These are phyloP conservation scores for Onychostruthus taczanowskii DNA, from an alignment of 2,113 vertebrate species.

Conservation along the genomic window DNA sequence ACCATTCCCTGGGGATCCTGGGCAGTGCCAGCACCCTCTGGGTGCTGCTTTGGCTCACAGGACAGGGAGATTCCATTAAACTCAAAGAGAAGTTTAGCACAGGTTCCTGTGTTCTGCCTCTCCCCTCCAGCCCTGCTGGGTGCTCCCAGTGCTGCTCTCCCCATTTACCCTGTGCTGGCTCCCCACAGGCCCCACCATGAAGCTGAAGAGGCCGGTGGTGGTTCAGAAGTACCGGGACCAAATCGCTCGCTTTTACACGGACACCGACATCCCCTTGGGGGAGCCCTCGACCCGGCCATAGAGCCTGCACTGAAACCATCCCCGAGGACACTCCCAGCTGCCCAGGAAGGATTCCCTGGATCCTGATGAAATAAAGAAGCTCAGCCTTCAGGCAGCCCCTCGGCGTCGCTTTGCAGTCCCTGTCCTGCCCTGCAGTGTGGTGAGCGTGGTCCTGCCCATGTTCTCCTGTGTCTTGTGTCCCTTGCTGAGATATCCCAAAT, in stretches of 20 bases:
- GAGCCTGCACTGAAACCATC: background rate
- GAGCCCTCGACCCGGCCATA: background rate
- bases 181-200: slow-evolving; percentile 85
- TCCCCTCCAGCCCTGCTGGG: background rate
- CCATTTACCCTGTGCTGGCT: accelerated
- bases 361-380: background rate
- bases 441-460: background rate
- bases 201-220: slow-evolving; percentile 82
- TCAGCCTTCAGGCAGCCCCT: background rate
- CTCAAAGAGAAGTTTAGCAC: background rate
- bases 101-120: accelerated
- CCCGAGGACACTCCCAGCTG: background rate
- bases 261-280: slow-evolving; percentile 17
- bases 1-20: background rate
- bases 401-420: accelerated
- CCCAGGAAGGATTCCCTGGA: background rate
- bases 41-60: background rate
- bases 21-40: background rate
- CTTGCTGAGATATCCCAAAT: accelerated
- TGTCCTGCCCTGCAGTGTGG: background rate
- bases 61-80: background rate
- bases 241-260: slow-evolving; percentile 81
- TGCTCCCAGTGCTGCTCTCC: accelerated
- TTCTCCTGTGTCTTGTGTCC: background rate
- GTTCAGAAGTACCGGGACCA: slow-evolving; percentile 81